Evolutionary conservation across 2,888 invertebrate genomes (phyloP).

Genomic region (Clanis bilineata): DNA sequence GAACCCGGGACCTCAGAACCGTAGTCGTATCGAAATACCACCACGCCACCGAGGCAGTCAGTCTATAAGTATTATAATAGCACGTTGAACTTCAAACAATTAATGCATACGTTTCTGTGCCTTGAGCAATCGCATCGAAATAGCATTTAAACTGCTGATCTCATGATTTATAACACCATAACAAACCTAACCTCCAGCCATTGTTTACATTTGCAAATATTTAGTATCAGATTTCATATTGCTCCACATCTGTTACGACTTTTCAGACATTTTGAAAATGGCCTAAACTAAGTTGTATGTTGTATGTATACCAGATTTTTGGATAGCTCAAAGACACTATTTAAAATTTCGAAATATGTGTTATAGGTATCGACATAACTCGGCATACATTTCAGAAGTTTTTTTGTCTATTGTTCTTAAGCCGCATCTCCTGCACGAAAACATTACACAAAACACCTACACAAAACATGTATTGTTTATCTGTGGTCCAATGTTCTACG

Average conservation of each 20-base stretch:
- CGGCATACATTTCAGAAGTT: too few species aligned
- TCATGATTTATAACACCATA: background rate
- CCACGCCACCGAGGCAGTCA: too few species aligned
- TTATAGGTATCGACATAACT: too few species aligned
- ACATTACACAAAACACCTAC: too few species aligned
- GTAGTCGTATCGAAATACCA: too few species aligned
- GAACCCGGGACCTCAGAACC: too few species aligned
- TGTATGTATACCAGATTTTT: background rate
- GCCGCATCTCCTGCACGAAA: too few species aligned
- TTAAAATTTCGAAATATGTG: background rate
- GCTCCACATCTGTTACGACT: background rate
- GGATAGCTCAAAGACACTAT: background rate
- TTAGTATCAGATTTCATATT: background rate
- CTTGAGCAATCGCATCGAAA: background rate
- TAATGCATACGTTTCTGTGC: background rate
- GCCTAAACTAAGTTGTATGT: background rate
- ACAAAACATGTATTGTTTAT: too few species aligned
- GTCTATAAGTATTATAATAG: too few species aligned
- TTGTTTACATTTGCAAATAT: constrained; percentile 9
- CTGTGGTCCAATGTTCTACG: too few species aligned
- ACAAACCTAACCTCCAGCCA: background rate
- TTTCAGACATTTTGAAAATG: background rate
- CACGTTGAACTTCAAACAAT: background rate
- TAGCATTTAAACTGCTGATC: background rate
- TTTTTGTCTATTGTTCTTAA: too few species aligned